Evolutionary conservation across 2,113 vertebrate species (phyloP).

Genomic region (Plotosus lineatus): DNA sequence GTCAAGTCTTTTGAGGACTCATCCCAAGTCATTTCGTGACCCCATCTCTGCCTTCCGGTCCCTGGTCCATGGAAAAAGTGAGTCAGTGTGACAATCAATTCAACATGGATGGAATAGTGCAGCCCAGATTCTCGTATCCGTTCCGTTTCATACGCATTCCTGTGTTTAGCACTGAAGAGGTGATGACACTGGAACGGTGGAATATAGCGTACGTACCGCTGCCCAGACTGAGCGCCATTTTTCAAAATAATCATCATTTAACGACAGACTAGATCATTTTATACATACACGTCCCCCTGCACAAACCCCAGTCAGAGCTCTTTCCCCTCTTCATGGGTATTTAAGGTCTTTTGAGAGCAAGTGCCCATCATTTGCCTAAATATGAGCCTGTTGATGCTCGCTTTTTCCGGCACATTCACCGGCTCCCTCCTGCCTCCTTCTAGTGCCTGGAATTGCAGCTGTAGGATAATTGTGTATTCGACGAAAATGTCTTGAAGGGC

Average conservation of each 20-base stretch:
- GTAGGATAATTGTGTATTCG: conserved; percentile 51
- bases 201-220: too few relatives aligned
- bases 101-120: too few relatives aligned
- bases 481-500: conserved; percentile 49
- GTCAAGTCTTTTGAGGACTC: too few relatives aligned
- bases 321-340: conserved; percentile 5
- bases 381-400: conserved; percentile 40
- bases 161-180: too few relatives aligned
- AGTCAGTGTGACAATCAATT: too few relatives aligned
- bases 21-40: too few relatives aligned
- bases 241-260: conserved; percentile 35
- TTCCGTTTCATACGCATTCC: too few relatives aligned
- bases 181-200: too few relatives aligned
- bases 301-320: conserved; percentile 31
- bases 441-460: conserved; percentile 51
- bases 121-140: too few relatives aligned
- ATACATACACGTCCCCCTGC: conserved; percentile 2
- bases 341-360: conserved; percentile 41
- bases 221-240: conserved; percentile 30
- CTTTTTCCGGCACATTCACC: conserved; percentile 51
- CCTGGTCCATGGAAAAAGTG: too few relatives aligned
- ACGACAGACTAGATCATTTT: conserved; percentile 42
- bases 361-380: conserved; percentile 48
- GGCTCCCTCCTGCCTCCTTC: conserved; percentile 29
- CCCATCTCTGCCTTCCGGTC: too few relatives aligned